Percentiles rank a stretch among this genome's conserved stretches.
phyloP scores from a whole-genome alignment of 1,140 invertebrate genomes.

The Bombus superbus region DNA sequence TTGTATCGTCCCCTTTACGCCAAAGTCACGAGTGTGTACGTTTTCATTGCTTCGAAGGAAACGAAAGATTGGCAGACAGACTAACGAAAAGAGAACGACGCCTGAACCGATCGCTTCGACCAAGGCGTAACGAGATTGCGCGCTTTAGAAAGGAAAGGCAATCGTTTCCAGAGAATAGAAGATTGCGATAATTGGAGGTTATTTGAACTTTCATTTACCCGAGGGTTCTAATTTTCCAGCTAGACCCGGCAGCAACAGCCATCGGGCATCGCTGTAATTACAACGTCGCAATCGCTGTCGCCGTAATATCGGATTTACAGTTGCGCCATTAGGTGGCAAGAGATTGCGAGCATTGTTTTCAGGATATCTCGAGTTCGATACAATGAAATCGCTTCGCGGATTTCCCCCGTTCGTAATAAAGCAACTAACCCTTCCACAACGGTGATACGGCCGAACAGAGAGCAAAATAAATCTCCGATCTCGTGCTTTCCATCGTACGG shows the following conservation, averaged over 20 bases:
- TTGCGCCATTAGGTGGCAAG: slow-evolving; percentile 22
- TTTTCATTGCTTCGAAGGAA: too few relatives aligned
- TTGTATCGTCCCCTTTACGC: too few relatives aligned
- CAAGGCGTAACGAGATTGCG: slow-evolving; percentile 18
- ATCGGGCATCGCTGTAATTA: slow-evolving; percentile 18
- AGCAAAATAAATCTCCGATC: neutral
- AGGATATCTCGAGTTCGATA: neutral
- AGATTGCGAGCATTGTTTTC: slow-evolving; percentile 12
- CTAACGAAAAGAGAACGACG: too few relatives aligned
- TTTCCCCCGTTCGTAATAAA: neutral
- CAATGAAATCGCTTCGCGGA: neutral
- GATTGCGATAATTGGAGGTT: slow-evolving; percentile 26
- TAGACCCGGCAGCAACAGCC: neutral
- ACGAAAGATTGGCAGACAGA: neutral
- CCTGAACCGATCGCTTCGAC: slow-evolving; percentile 1
- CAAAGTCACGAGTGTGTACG: too few relatives aligned
- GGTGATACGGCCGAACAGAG: too few relatives aligned
- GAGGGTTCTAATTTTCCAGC: slow-evolving; percentile 32
- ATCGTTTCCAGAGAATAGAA: neutral
- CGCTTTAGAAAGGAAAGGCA: neutral
- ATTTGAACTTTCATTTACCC: slow-evolving; percentile 21
- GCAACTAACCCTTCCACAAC: neutral
- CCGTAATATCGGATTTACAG: slow-evolving; percentile 30
- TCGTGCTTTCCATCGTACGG: neutral
- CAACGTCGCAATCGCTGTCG: slow-evolving; percentile 15